phyloP scores from a whole-genome alignment of 2,888 invertebrate genomes.

The Rhingia campestris region DNA sequence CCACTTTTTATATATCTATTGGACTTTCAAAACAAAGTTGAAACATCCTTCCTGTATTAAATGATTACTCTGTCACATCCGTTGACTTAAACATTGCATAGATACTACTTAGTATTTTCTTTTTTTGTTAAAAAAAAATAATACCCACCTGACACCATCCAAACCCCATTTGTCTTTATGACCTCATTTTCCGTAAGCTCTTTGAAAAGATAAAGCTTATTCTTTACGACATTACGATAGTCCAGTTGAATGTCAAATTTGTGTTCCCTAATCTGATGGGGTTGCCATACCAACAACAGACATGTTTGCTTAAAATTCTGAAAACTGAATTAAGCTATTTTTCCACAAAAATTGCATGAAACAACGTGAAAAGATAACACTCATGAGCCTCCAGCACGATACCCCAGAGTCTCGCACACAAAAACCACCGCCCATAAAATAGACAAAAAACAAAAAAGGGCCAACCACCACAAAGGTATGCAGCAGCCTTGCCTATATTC shows the following conservation, averaged over 20 bases:
- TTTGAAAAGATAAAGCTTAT: slow-evolving; percentile 21
- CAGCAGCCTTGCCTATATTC: slow-evolving; percentile 62
- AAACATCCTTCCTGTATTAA: no score
- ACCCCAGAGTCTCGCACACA: slow-evolving; percentile 28
- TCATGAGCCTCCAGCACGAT: slow-evolving; percentile 64
- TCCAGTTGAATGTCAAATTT: slow-evolving; percentile 6
- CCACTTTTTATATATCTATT: no score
- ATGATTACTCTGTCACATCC: no score
- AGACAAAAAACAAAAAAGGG: slow-evolving; percentile 60
- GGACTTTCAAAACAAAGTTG: no score
- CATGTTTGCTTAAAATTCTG: slow-evolving; percentile 3
- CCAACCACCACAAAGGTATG: slow-evolving; percentile 57
- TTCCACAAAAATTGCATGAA: slow-evolving; percentile 21
- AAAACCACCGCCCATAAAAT: slow-evolving; percentile 42
- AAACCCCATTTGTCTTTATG: slow-evolving; percentile 3
- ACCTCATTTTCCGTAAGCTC: slow-evolving; percentile 22
- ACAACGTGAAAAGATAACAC: slow-evolving; percentile 69
- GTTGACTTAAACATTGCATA: no score
- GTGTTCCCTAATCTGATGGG: slow-evolving; percentile 20
- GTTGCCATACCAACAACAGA: neutral
- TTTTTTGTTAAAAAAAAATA: no score
- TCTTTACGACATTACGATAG: slow-evolving; percentile 1
- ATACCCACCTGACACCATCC: neutral
- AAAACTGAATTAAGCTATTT: slow-evolving; percentile 55
- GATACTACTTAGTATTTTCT: no score